These are phyloP conservation scores for Amiota minor DNA, from an alignment of 2,888 invertebrate species.

Conservation along the genomic window DNA sequence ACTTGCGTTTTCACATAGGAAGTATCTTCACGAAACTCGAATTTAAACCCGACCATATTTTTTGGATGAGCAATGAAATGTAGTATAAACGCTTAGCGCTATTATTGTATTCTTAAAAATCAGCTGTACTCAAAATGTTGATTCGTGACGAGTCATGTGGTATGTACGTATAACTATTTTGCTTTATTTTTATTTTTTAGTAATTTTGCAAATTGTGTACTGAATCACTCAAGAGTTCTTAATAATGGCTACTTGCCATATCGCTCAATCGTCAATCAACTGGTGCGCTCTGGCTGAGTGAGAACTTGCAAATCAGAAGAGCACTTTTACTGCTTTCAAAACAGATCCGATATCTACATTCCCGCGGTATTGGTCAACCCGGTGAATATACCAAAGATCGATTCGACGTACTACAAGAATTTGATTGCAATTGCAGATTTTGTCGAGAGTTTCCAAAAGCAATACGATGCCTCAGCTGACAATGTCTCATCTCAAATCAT, in stretches of 20 bases:
- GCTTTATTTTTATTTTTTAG: no score
- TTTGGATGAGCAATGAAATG: no score
- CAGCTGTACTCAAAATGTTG: no score
- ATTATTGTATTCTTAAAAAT: no score
- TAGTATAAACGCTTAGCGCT: no score
- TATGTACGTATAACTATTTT: no score
- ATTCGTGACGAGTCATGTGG: no score
- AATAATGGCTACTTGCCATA: constrained; percentile 78
- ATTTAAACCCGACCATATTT: no score
- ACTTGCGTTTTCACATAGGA: no score
- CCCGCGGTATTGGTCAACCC: constrained; percentile 85
- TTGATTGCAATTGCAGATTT: constrained; percentile 83
- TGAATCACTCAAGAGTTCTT: constrained; percentile 25
- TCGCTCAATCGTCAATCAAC: constrained; percentile 86
- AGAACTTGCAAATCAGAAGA: constrained; percentile 83
- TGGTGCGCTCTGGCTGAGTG: constrained; percentile 91
- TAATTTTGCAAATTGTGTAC: no score
- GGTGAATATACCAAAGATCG: constrained; percentile 85
- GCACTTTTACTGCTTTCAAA: constrained; percentile 83
- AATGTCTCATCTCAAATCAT: constrained; percentile 80
- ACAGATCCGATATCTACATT: constrained; percentile 86
- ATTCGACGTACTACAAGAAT: constrained; percentile 87
- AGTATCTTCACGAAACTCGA: no score
- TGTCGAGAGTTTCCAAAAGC: constrained; percentile 91
- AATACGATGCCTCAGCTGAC: constrained; percentile 84